A percentile compares a stretch with the other conserved stretches of the same genome.
These are phyloP conservation scores for Salvelinus sp. DNA, from an alignment of 2,113 vertebrate genomes.

Conservation along the genomic window DNA sequence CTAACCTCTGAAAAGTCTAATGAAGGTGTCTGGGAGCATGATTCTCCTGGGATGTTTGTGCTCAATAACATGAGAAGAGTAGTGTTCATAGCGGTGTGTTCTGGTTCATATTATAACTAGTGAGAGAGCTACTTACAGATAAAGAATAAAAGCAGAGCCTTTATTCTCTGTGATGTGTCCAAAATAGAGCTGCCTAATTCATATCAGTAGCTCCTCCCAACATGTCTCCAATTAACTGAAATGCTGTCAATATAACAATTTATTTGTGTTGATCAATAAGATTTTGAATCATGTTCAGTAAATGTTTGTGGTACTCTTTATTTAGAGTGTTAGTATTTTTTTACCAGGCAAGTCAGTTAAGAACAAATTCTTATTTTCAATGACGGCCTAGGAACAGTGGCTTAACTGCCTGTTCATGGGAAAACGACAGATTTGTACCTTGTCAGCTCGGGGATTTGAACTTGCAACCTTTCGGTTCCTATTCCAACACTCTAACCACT, in stretches of 20 bases:
- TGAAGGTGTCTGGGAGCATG: slow-evolving; percentile 25
- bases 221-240: slow-evolving; percentile 18
- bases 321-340: neutral
- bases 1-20: slow-evolving; percentile 11
- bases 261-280: too few species aligned
- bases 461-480: too few species aligned
- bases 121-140: slow-evolving; percentile 13
- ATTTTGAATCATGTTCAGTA: neutral
- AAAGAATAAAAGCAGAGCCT: slow-evolving; percentile 13
- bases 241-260: neutral
- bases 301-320: neutral
- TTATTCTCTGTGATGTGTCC: slow-evolving; percentile 29
- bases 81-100: neutral
- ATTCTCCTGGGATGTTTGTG: slow-evolving; percentile 33
- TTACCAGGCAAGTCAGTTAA: too few species aligned
- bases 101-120: slow-evolving; percentile 12
- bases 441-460: too few species aligned
- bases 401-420: too few species aligned
- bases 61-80: slow-evolving; percentile 7
- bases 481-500: too few species aligned
- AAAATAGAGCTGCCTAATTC: slow-evolving; percentile 2
- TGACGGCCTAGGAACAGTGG: too few species aligned
- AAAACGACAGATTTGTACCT: too few species aligned
- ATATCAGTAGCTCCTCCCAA: slow-evolving; percentile 1
- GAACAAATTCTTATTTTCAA: too few species aligned